Conservation (phyloP, 2,888 invertebrate genomes). For the Pachycephus smyrnensis region DNA sequence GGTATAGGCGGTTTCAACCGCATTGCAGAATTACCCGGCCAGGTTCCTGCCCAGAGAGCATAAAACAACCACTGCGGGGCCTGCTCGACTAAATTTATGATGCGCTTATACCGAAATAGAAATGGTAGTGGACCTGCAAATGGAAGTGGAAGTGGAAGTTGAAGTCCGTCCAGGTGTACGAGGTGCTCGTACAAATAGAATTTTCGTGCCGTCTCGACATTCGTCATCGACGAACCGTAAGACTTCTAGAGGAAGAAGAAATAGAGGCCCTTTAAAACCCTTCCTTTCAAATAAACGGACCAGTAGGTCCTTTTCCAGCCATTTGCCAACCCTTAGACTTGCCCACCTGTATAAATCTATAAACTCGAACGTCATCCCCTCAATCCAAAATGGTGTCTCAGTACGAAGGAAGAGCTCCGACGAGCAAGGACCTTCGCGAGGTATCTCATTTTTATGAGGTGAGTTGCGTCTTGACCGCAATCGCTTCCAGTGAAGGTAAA, state of each 20-base stretch:
- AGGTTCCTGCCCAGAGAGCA: constrained; percentile 56
- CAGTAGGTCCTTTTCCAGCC: neutral
- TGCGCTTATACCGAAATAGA: constrained; percentile 60
- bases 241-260: neutral
- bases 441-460: neutral
- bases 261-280: neutral
- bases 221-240: neutral
- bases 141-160: constrained; percentile 32
- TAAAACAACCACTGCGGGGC: constrained; percentile 56
- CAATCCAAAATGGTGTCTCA: neutral
- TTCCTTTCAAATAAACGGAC: neutral
- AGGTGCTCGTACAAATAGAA: neutral
- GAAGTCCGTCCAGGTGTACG: neutral
- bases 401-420: neutral
- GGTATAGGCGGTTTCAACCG: constrained; percentile 51
- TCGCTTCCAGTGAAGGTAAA: neutral
- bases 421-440: neutral
- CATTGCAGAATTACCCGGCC: constrained; percentile 64
- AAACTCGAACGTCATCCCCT: neutral
- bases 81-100: constrained; percentile 56
- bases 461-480: neutral
- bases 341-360: neutral
- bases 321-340: neutral
- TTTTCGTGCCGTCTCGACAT: neutral
- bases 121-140: constrained; percentile 35